Base-by-base conservation (phyloP, 2,797 vertebrate species). In the Enteromius anoplus region DNA sequence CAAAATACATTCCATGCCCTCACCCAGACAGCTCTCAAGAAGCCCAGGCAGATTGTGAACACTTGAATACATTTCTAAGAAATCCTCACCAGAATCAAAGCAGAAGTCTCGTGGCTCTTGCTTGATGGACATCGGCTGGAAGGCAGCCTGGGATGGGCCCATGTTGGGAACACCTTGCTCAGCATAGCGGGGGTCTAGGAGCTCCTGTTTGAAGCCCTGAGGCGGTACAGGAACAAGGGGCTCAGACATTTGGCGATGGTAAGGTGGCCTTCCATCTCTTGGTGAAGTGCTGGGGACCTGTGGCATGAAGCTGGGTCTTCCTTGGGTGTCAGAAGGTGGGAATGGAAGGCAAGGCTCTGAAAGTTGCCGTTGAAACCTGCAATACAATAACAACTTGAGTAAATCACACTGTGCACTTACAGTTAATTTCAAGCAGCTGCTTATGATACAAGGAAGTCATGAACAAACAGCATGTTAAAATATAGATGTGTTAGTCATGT, bases 81-180 rank as follows among this genome's bases (percentile, higher is more conserved):
- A 47, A 75, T 77, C 23, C 96, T 93, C 86, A 98, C 97, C 97
- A 93, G 97, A 98, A 90, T 98, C 97, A 3, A 98, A 96, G 94
- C 97, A 97, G 93, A 96, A 99, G 92, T 99, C 97, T 14, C 94
- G 92, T 21, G 97, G 97, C 91, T 99, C 97, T 92, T 98, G 97
- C 88, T 99, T 99, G 93, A 99, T 97, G 92, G 95, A 94, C 95
- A 98, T 91, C 6, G 96, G 92, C 91, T 96, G 96, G 93, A 97
- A 98, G 77, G 95, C 85, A 0, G 95, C 91, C 86, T 94, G 88
- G 0, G 92, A 88, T 49, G 95, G 94, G 3, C 90, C 92, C 92
- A 97, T 94, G 89, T 92, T 84, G 11, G 96, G 94, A 32, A 95
- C 93, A 0, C 96, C 92, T 0, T 97, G 97, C 91, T 99, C 97